Conservation (phyloP, 2,113 vertebrate genomes). For the Macrotis lagotis region DNA sequence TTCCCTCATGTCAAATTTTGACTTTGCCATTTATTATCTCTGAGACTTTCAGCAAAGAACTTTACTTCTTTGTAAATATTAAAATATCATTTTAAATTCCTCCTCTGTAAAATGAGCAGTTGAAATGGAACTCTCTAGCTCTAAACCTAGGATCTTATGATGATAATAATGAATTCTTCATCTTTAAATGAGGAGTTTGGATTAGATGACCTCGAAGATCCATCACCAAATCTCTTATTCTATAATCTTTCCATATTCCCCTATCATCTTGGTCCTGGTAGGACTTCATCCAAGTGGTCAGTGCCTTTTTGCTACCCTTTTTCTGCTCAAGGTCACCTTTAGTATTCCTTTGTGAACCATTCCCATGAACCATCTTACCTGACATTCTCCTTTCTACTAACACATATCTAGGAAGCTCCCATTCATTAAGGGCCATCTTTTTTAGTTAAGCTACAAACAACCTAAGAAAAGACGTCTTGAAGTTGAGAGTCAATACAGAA, state of each 20-base stretch:
- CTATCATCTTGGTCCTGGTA: neutral
- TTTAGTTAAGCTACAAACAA: neutral
- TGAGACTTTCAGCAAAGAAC: neutral
- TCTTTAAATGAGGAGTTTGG: neutral
- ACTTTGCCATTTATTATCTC: neutral
- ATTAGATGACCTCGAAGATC: neutral
- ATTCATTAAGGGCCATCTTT: neutral
- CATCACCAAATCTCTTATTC: constrained; percentile 37
- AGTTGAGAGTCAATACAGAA: neutral
- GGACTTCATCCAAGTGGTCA: neutral
- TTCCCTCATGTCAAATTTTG: neutral
- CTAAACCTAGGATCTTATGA: neutral
- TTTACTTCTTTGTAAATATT: neutral
- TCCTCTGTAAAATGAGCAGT: neutral
- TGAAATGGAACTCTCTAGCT: neutral
- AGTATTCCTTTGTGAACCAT: neutral
- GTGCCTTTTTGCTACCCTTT: neutral
- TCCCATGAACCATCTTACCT: neutral
- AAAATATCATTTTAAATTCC: neutral
- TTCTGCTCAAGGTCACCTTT: neutral
- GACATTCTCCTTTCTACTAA: neutral
- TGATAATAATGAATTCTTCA: neutral
- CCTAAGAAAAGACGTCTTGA: neutral
- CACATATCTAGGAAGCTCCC: neutral
- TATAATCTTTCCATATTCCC: neutral